phyloP scores from a whole-genome alignment of 2,888 invertebrate genomes.

The Heliconius aoede region DNA sequence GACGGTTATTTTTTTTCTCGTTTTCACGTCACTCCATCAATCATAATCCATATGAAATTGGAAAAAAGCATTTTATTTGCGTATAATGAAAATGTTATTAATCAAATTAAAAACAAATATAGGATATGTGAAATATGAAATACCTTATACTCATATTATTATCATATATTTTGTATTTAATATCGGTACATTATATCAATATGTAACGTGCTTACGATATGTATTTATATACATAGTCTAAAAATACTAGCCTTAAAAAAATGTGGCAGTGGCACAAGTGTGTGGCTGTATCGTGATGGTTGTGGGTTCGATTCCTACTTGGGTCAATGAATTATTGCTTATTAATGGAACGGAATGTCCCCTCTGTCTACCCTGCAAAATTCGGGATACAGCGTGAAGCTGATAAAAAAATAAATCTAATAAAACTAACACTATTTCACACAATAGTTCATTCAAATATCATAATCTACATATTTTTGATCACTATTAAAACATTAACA shows the following conservation, averaged over 20 bases:
- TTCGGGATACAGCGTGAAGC: background rate
- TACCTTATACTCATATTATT: background rate
- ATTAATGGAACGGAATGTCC: background rate
- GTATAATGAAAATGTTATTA: background rate
- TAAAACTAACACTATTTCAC: background rate
- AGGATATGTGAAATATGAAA: background rate
- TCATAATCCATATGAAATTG: slow-evolving; percentile 5
- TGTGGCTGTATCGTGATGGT: too few relatives aligned
- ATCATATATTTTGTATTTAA: background rate
- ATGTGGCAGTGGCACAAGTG: too few relatives aligned
- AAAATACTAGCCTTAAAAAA: too few relatives aligned
- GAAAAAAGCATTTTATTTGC: slow-evolving; percentile 2
- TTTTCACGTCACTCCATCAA: slow-evolving; percentile 8
- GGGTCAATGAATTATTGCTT: too few relatives aligned
- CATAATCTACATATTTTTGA: background rate
- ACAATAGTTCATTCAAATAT: background rate
- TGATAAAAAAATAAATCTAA: background rate
- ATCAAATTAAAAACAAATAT: background rate
- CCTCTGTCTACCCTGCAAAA: background rate
- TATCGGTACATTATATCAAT: background rate
- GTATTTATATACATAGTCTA: background rate
- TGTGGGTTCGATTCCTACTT: too few relatives aligned
- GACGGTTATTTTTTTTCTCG: background rate
- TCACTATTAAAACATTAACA: background rate
- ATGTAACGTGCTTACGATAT: background rate